Evolutionary conservation across 2,797 vertebrate genomes (phyloP), one percentile per base, ranked within the genome.

Genomic region (Brachyrhaphis roseni): DNA sequence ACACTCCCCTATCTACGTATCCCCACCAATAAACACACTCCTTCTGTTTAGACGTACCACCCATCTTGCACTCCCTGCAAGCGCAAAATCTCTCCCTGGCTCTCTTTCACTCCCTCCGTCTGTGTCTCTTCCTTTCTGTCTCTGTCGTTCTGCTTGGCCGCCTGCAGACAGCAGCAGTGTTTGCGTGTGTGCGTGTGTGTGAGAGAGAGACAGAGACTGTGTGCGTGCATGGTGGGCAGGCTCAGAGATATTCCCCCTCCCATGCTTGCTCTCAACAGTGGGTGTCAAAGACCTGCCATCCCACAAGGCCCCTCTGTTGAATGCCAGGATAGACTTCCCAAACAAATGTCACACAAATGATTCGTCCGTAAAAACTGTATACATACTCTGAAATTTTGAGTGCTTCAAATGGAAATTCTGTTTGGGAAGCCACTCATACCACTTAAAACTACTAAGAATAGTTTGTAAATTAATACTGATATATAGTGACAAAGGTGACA

Each of bases 231-330:
- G 92, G 88, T 84, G 88, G 90, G 92, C 90, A 89, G 93, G 87
- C 90, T 90, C 81, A 90, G 92, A 93, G 93, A 88, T 92, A 94
- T 88, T 92, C 80, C 84, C 89, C 92, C 87, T 91, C 90, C 88
- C 86, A 85, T 85, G 79, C 92, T 91, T 75, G 84, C 91, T 91
- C 91, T 92, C 88, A 71, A 89, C 90, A 83, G 84, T 86, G 87
- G 86, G 93, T 93, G 94, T 95, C 91, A 94, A 91, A 94, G 93
- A 94, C 91, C 89, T 94, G 91, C 92, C 91, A 90, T 93, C 92
- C 90, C 91, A 88, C 86, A 91, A 90, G 90, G 91, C 89, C 91
- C 84, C 91, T 90, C 88, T 90, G 85, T 93, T 70, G 78, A 91
- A 90, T 88, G 87, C 83, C 82, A 83, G 82, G 78, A 87, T 76